Conservation (phyloP, 2,797 vertebrate species). For the Anguilla megastoma region DNA sequence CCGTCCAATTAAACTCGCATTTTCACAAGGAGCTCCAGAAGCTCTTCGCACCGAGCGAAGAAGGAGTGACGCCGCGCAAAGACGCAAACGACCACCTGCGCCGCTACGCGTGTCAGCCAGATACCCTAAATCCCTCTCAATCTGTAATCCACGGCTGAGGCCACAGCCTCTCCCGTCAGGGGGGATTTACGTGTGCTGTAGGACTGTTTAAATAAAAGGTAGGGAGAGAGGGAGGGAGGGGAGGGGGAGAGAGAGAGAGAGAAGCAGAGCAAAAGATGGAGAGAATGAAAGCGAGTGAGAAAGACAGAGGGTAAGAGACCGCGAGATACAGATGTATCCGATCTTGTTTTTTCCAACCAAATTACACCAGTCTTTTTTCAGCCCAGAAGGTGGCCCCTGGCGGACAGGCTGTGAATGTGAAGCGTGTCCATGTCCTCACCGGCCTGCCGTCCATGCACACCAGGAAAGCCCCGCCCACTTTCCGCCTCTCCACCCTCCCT, state of each 20-base stretch:
- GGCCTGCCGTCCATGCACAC: not conserved
- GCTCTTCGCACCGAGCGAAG: constrained; percentile 30
- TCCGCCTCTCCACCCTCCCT: not conserved
- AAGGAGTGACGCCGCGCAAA: constrained; percentile 27
- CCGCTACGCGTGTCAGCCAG: constrained; percentile 68
- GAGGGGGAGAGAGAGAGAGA: constrained; percentile 16
- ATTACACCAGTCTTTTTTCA: constrained; percentile 35
- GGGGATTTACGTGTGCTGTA: constrained; percentile 80
- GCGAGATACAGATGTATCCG: constrained; percentile 17
- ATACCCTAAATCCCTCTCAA: constrained; percentile 80
- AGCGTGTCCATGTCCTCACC: constrained; percentile 25
- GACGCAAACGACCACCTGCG: constrained; percentile 49
- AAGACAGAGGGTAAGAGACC: not conserved
- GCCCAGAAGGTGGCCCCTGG: constrained; percentile 21
- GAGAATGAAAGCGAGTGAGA: not conserved
- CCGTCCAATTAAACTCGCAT: constrained; percentile 1
- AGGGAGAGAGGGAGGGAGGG: constrained; percentile 36
- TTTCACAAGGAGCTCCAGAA: not conserved
- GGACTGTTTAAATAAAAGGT: constrained; percentile 58
- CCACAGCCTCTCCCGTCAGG: constrained; percentile 61
- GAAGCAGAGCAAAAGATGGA: not conserved
- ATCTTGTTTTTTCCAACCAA: constrained; percentile 24
- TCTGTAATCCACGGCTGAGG: constrained; percentile 77
- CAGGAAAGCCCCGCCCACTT: constrained; percentile 15
- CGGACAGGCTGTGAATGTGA: not conserved